A percentile compares a stretch with the other conserved stretches of the same genome.
These are phyloP conservation scores for Chloropsis cyanopogon DNA, from an alignment of 2,113 vertebrate species.

Conservation along the genomic window DNA sequence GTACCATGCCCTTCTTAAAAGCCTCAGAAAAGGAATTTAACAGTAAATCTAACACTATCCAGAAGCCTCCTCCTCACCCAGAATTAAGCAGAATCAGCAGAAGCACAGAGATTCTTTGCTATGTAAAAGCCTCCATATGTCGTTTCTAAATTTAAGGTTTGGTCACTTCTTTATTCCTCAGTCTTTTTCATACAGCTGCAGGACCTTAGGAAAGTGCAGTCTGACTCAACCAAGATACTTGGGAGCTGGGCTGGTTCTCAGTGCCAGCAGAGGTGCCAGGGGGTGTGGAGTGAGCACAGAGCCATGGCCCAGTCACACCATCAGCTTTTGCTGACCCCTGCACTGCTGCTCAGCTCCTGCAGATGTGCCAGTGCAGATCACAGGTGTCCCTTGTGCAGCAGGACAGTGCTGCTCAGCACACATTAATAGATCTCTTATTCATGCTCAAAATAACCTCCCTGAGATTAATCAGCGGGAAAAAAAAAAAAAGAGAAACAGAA, in stretches of 20 bases:
- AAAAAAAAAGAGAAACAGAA: neutral
- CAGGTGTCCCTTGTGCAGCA: neutral
- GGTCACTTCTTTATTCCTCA: neutral
- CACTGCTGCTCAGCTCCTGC: neutral
- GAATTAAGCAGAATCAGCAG: neutral
- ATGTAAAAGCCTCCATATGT: neutral
- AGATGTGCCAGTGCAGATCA: neutral
- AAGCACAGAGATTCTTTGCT: neutral
- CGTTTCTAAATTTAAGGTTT: neutral
- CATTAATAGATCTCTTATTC: neutral
- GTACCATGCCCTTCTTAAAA: neutral
- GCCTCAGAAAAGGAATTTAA: neutral
- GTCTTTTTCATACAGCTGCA: neutral
- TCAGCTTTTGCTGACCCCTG: neutral
- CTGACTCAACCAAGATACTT: neutral
- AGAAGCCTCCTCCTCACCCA: neutral
- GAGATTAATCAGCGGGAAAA: neutral
- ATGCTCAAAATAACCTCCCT: neutral
- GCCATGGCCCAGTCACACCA: no score
- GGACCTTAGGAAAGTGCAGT: fast-evolving
- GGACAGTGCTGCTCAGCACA: neutral
- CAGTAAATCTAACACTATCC: neutral
- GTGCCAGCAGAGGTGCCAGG: neutral
- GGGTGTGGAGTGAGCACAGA: neutral
- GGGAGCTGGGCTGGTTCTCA: neutral